Conservation (phyloP, 2,113 vertebrate species). For the Ailurus styani region DNA sequence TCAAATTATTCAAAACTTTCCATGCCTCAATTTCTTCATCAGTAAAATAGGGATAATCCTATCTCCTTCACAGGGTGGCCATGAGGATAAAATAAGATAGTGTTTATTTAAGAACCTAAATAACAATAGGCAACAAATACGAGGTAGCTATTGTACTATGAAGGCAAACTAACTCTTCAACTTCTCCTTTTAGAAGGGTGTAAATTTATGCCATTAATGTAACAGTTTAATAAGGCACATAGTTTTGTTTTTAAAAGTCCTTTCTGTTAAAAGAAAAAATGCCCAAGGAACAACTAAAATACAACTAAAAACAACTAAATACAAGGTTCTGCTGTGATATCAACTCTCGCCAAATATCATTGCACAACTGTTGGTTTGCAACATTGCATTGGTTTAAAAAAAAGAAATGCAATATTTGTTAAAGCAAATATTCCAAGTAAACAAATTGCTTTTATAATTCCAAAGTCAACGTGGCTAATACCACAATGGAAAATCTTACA, state of each 20-base stretch:
- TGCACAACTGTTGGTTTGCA: neutral
- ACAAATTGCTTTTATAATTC: neutral
- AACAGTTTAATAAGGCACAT: neutral
- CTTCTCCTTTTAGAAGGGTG: neutral
- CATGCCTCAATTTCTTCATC: neutral
- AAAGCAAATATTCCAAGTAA: neutral
- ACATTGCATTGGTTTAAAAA: neutral
- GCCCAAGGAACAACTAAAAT: too few species aligned
- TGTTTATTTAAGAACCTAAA: neutral
- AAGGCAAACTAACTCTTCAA: neutral
- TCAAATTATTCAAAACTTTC: neutral
- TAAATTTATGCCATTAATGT: neutral
- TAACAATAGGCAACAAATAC: neutral
- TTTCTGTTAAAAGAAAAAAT: neutral
- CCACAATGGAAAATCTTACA: neutral
- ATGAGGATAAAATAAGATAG: neutral
- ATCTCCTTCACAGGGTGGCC: neutral
- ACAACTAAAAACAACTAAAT: slow-evolving; percentile 37
- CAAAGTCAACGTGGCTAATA: neutral
- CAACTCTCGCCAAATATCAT: neutral
- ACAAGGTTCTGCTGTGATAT: neutral
- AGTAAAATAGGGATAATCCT: neutral
- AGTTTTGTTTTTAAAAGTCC: neutral
- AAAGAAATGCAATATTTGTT: neutral
- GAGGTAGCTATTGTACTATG: neutral